Evolutionary conservation across 2,888 invertebrate species (phyloP).

Genomic region (Melikaiella ostensackeni): DNA sequence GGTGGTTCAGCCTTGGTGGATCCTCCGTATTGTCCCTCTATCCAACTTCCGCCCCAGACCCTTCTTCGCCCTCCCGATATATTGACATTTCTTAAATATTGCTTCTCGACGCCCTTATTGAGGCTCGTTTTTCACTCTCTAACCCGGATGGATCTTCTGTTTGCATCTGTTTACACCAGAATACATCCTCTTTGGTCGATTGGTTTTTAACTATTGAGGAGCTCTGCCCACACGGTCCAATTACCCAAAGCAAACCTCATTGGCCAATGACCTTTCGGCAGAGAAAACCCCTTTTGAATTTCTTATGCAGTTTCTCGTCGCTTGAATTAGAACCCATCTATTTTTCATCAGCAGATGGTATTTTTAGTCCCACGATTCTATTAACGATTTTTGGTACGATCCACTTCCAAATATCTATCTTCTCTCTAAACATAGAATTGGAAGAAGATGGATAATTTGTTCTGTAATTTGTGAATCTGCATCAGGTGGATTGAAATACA

Average conservation of each 20-base stretch:
- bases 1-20: constrained; percentile 53
- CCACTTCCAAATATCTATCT: too few relatives aligned
- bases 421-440: background rate
- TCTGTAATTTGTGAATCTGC: constrained; percentile 11
- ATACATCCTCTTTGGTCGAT: constrained; percentile 5
- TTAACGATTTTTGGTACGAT: background rate
- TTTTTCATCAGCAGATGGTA: background rate
- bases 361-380: background rate
- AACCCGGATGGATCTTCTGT: constrained; percentile 36
- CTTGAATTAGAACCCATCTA: constrained; percentile 39
- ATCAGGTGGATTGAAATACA: constrained; percentile 41
- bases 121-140: constrained; percentile 45
- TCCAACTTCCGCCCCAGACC: constrained; percentile 60
- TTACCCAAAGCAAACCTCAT: constrained; percentile 57
- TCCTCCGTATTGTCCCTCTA: constrained; percentile 62
- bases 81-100: constrained; percentile 76
- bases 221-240: constrained; percentile 54
- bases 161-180: background rate
- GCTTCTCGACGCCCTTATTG: constrained; percentile 61
- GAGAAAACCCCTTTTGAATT: constrained; percentile 32
- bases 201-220: constrained; percentile 5
- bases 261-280: constrained; percentile 65
- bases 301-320: background rate
- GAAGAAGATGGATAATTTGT: background rate
- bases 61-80: constrained; percentile 60